Evolutionary conservation across 2,797 vertebrate species (phyloP), one percentile per base, ranked within the genome.

Genomic region (Danio choprae): DNA sequence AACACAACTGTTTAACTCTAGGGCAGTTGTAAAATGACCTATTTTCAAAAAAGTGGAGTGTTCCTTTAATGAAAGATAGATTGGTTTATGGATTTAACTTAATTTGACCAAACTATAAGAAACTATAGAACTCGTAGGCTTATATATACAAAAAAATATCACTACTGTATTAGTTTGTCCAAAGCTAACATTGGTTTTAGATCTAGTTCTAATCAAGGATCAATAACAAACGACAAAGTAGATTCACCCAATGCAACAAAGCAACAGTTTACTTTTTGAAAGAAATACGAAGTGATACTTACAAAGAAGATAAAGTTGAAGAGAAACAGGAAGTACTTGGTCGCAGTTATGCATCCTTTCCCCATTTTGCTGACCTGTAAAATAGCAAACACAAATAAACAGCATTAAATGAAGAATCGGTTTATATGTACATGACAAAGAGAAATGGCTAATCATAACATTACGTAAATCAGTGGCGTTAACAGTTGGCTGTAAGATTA

Each of bases 221-320:
- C 48, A 38, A 69, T 41, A 71, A 46, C 41, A 22, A 51, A 53
- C 20, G 56, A 62, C 29, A 62, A 11, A 74, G 10, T 18, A 0
- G 12, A 43, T 4, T 5, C 5, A 59, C 48, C 48, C 40, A 0
- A 58, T 16, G 67, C 13, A 58, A 50, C 20, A 40, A 29, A 40
- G 29, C 41, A n/a, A 59, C 22, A 12, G 2, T 13, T 58, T 6
- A 43, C 13, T 72, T n/a, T 44, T 9, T 48, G 51, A 43, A n/a
- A 71, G 20, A 12, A 38, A 1, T 15, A 79, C 40, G 36, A 18
- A 38, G 2, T 58, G 70, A 64, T 10, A 90, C 90, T 91, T 84
- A 91, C 90, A 29, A 91, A 91, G 80, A 90, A 91, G 60, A 91
- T 85, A 63, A 91, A 75, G 84, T 91, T 91, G 87, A 90, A 90